These are phyloP conservation scores for Strongylocentrotus purpuratus DNA, from an alignment of 35 echinoderm and acorn worm species.

Conservation along the genomic window DNA sequence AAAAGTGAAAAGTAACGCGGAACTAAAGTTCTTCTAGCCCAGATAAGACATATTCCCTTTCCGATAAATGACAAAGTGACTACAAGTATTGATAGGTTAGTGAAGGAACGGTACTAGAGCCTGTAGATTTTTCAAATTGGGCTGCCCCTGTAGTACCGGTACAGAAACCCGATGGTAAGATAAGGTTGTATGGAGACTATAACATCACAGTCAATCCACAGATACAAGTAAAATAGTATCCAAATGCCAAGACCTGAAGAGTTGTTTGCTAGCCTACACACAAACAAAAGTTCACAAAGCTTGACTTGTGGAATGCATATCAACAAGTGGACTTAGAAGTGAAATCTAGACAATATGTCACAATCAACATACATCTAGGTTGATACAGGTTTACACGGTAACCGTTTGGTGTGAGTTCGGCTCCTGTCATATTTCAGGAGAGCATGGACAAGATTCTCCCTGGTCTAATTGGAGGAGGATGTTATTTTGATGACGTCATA, in stretches of 20 bases:
- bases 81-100: background rate
- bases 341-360: too few relatives aligned
- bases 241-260: background rate
- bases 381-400: conserved; percentile 49
- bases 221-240: background rate
- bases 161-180: background rate
- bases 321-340: background rate
- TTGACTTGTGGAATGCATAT: background rate
- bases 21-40: background rate
- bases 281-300: background rate
- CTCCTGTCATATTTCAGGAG: conserved; percentile 56
- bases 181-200: background rate
- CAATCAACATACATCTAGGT: too few relatives aligned
- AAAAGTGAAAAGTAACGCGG: background rate
- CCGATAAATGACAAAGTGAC: background rate
- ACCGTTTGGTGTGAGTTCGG: conserved; percentile 56
- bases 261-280: background rate
- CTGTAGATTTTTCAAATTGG: background rate
- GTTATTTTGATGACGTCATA: conserved; percentile 66
- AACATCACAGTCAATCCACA: background rate
- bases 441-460: conserved; percentile 55
- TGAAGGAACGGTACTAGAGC: background rate
- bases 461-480: conserved; percentile 52
- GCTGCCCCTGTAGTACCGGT: background rate
- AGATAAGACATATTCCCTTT: too few relatives aligned